Evolutionary conservation across 2,888 invertebrate genomes (phyloP).

Genomic region (Glyphotaelius pellucidus): DNA sequence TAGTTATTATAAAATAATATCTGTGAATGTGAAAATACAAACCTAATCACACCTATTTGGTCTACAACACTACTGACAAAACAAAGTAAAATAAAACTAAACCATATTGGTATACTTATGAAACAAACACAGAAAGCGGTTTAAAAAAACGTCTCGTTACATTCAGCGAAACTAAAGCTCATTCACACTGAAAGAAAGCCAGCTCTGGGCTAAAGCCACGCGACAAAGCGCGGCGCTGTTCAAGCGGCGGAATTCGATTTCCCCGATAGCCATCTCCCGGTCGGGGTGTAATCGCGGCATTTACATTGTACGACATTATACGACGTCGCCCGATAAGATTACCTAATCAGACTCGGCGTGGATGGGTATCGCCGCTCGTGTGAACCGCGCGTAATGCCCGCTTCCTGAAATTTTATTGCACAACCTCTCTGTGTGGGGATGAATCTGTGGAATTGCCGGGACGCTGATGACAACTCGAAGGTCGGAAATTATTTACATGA

Average conservation of each 20-base stretch:
- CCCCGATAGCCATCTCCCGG: conserved; percentile 62
- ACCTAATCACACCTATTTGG: not conserved
- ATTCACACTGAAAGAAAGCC: not conserved
- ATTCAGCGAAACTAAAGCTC: not conserved
- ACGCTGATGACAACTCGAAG: not conserved
- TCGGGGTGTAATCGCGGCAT: conserved; percentile 62
- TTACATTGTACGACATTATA: conserved; percentile 60
- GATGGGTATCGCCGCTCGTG: conserved; percentile 40
- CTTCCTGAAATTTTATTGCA: not conserved
- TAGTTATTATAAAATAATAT: not conserved
- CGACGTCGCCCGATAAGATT: conserved; percentile 59
- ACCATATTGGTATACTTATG: not conserved
- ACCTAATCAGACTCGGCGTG: conserved; percentile 45
- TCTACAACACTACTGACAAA: not conserved
- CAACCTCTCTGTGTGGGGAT: not conserved
- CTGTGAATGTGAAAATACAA: not conserved
- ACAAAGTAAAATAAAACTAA: not conserved
- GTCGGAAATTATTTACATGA: not conserved
- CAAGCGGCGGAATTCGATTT: conserved; percentile 56
- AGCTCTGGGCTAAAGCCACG: not conserved
- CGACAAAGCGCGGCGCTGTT: not conserved
- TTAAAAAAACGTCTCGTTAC: not conserved
- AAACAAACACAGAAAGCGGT: not conserved
- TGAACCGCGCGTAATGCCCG: not conserved
- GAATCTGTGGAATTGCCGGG: not conserved